Evolutionary conservation across 1,140 invertebrate species (phyloP).

Genomic region (Monomorium pharaonis): DNA sequence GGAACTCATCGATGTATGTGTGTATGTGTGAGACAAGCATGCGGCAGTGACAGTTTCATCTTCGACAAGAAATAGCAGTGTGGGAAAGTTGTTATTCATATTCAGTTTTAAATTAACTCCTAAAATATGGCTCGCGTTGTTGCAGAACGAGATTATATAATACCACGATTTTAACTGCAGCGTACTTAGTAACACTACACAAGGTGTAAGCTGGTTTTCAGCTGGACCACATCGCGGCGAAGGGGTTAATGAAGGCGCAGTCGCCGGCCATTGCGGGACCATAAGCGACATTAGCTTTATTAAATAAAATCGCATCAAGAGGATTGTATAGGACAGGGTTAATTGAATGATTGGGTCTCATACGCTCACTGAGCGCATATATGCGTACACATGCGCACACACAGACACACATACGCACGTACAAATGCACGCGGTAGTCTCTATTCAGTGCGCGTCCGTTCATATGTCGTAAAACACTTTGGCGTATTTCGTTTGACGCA

Average conservation of each 20-base stretch:
- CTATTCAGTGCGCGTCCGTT: slow-evolving; percentile 45
- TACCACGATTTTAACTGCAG: slow-evolving; percentile 11
- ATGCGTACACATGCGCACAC: too few relatives aligned
- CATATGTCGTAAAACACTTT: slow-evolving; percentile 66
- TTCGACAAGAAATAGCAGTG: not conserved
- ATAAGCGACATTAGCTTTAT: slow-evolving; percentile 78
- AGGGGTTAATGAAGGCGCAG: slow-evolving; percentile 54
- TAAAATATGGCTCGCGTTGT: not conserved
- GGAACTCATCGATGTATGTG: not conserved
- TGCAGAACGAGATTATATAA: not conserved
- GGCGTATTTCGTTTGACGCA: slow-evolving; percentile 73
- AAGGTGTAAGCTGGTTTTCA: slow-evolving; percentile 37
- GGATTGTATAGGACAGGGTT: slow-evolving; percentile 79
- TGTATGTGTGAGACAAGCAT: too few relatives aligned
- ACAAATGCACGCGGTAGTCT: not conserved
- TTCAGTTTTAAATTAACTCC: not conserved
- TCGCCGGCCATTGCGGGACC: slow-evolving; percentile 55
- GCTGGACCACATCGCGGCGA: slow-evolving; percentile 21
- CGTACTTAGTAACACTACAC: slow-evolving; percentile 11
- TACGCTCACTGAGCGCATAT: slow-evolving; percentile 63
- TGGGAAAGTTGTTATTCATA: not conserved
- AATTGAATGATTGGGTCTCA: slow-evolving; percentile 82
- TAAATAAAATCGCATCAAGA: slow-evolving; percentile 81
- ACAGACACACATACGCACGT: not conserved
- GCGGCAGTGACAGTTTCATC: not conserved